These are phyloP conservation scores for Oryctolagus cuniculus DNA, from an alignment of 2,113 vertebrate genomes.

Conservation along the genomic window DNA sequence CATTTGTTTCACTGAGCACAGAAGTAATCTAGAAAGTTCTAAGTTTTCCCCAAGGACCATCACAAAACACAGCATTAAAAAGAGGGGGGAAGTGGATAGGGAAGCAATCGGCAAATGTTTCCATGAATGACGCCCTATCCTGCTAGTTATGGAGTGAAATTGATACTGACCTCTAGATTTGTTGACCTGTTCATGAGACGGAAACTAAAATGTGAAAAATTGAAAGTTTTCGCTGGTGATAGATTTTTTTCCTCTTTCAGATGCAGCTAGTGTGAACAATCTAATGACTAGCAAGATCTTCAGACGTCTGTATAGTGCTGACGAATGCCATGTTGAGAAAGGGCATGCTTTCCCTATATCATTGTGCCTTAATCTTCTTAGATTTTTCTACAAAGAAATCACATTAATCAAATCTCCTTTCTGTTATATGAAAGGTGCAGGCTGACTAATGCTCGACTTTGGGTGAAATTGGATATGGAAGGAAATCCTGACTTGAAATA, in stretches of 20 bases:
- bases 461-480: conserved; percentile 87
- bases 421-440: conserved; percentile 86
- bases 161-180: conserved; percentile 84
- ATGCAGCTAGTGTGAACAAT: conserved; percentile 81
- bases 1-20: conserved; percentile 85
- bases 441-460: conserved; percentile 87
- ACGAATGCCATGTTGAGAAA: conserved; percentile 86
- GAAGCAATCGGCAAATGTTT: conserved; percentile 84
- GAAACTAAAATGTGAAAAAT: conserved; percentile 83
- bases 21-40: conserved; percentile 81
- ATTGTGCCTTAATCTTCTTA: conserved; percentile 90
- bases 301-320: conserved; percentile 76
- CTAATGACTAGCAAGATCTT: conserved; percentile 84
- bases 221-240: conserved; percentile 80
- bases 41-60: conserved; percentile 80
- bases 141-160: conserved; percentile 84
- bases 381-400: conserved; percentile 89
- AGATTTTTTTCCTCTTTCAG: conserved; percentile 80
- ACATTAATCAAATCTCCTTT: conserved; percentile 91
- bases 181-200: conserved; percentile 85
- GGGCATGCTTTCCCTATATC: conserved; percentile 83
- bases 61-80: conserved; percentile 79
- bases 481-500: conserved; percentile 88
- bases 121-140: conserved; percentile 86
- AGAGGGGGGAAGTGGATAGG: not conserved